A percentile compares a stretch with the other conserved stretches of the same genome.
Conservation (phyloP, 2,797 vertebrate genomes). For the Tiaroga cobitis region DNA sequence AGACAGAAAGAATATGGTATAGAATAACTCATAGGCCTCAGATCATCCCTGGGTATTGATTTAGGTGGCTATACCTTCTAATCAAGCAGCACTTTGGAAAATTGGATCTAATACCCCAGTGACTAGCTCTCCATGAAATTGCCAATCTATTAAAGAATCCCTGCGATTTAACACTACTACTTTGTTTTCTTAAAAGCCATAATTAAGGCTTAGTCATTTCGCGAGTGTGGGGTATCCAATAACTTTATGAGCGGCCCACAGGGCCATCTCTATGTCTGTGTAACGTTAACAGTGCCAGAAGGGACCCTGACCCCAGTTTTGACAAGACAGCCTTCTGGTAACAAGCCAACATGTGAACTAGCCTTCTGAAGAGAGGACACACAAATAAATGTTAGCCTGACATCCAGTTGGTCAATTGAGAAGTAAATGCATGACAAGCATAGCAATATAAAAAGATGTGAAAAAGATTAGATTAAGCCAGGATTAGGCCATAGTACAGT, state of each 20-base stretch:
- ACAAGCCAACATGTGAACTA: constrained; percentile 9
- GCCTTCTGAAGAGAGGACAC: background rate
- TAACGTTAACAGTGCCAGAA: background rate
- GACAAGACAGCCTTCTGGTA: constrained; percentile 20
- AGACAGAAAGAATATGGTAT: constrained; percentile 36
- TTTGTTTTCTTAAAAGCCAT: constrained; percentile 55
- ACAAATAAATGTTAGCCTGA: background rate
- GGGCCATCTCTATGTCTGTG: background rate
- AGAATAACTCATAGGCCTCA: constrained; percentile 53
- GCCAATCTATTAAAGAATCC: constrained; percentile 58
- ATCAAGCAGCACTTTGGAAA: constrained; percentile 67
- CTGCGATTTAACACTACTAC: constrained; percentile 61
- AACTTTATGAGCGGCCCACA: constrained; percentile 51
- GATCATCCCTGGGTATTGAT: constrained; percentile 68
- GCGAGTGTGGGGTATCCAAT: constrained; percentile 51
- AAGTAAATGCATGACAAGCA: background rate
- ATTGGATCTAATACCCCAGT: constrained; percentile 66
- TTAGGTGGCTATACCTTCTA: constrained; percentile 62
- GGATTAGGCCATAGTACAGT: too few relatives aligned
- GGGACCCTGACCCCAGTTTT: constrained; percentile 26
- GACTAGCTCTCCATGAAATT: constrained; percentile 60
- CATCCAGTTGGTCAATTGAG: background rate
- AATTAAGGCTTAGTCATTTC: constrained; percentile 66
- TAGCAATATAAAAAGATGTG: background rate
- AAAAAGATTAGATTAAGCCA: background rate